Conservation (phyloP, 2,888 invertebrate species). For the Sminthurinus aureus region DNA sequence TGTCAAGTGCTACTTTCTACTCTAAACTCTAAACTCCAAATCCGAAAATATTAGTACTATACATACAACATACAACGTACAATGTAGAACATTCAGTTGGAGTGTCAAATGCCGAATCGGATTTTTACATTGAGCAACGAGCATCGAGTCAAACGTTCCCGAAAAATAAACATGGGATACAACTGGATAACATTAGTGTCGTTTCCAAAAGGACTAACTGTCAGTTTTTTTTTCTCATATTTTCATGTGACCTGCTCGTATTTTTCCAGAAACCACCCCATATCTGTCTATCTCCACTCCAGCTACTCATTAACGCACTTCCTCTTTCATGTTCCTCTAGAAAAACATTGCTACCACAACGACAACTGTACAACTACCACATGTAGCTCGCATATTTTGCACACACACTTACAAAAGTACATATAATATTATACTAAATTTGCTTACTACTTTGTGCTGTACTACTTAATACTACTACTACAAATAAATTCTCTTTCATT, state of each 20-base stretch:
- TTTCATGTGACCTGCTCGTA: slow-evolving; percentile 30
- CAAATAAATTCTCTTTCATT: not conserved
- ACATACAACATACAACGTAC: no score
- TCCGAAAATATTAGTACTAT: no score
- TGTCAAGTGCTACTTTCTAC: no score
- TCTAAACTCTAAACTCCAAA: no score
- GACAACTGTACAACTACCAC: not conserved
- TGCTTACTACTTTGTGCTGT: no score
- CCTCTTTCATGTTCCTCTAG: slow-evolving; percentile 29
- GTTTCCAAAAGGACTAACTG: slow-evolving; percentile 33
- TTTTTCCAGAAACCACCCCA: slow-evolving; percentile 28
- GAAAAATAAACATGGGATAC: slow-evolving; percentile 48
- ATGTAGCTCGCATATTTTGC: not conserved
- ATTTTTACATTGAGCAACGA: slow-evolving; percentile 37
- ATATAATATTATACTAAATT: not conserved
- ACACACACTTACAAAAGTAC: not conserved
- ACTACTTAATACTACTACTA: no score
- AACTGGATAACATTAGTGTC: slow-evolving; percentile 57
- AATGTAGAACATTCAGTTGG: not conserved
- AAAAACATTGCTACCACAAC: not conserved
- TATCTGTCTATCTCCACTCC: slow-evolving; percentile 28
- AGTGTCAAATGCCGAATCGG: slow-evolving; percentile 29
- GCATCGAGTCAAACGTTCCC: slow-evolving; percentile 32
- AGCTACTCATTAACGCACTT: slow-evolving; percentile 34
- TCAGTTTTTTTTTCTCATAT: slow-evolving; percentile 32